Percentiles rank a stretch among this genome's conserved stretches.
Conservation (phyloP, 2,888 invertebrate genomes). For the Timandra comae region DNA sequence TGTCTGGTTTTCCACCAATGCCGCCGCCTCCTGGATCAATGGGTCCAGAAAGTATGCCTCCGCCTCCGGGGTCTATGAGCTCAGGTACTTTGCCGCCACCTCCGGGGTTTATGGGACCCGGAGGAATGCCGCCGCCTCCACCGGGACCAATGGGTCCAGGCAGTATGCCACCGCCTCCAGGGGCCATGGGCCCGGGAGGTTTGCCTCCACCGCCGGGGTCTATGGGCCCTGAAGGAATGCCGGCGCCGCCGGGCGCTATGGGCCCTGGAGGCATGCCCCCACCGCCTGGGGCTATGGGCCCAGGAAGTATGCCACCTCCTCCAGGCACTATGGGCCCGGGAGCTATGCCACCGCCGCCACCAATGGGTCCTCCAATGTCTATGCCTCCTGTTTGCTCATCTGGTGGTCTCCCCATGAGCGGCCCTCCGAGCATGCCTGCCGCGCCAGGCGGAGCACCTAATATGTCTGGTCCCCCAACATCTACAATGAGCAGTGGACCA, state of each 20-base stretch:
- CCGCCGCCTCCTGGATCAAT: slow-evolving; percentile 51
- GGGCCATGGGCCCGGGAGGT: too few species aligned
- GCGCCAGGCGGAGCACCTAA: slow-evolving; percentile 18
- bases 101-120: too few species aligned
- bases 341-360: slow-evolving; percentile 22
- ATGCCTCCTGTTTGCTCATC: slow-evolving; percentile 16
- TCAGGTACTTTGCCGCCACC: too few species aligned
- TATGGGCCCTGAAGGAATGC: slow-evolving; percentile 29
- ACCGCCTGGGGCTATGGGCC: slow-evolving; percentile 46
- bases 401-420: slow-evolving; percentile 9
- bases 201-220: slow-evolving; percentile 41
- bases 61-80: slow-evolving; percentile 47
- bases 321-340: slow-evolving; percentile 50
- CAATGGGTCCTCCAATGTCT: too few species aligned
- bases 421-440: slow-evolving; percentile 5
- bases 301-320: slow-evolving; percentile 31
- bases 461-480: slow-evolving; percentile 28
- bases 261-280: too few species aligned
- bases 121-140: slow-evolving; percentile 57
- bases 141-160: slow-evolving; percentile 40
- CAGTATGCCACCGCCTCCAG: slow-evolving; percentile 37
- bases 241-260: slow-evolving; percentile 24
- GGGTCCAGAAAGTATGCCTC: slow-evolving; percentile 31
- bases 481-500: slow-evolving; percentile 29
- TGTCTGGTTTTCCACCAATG: slow-evolving; percentile 49